Base-by-base conservation (phyloP, 2,888 invertebrate genomes). In the Acronicta alni region DNA sequence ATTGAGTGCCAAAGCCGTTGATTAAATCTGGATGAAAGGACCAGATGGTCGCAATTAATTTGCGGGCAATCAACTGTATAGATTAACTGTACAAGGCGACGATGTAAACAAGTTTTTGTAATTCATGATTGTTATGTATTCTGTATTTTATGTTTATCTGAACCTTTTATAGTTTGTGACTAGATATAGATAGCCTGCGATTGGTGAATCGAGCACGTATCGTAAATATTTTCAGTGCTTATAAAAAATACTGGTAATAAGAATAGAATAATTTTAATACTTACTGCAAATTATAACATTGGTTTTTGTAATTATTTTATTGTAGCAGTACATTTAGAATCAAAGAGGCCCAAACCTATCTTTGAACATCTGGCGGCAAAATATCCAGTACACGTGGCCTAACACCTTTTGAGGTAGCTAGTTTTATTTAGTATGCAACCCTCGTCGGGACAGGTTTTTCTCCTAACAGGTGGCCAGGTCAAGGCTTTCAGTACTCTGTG, bases 361-460 rank as follows among this genome's bases (percentile, higher is more conserved):
- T 32, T 18, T 32, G 44, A 5, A 20, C 35, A 6, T 38, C 44
- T 32, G 37, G 42, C 47, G 30, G 65, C 53, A 54, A 67, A 65
- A 47, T 49, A 66, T 71, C 30, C 39, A 46, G 48, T 42, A 47
- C 43, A 51, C 43, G 46, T 65, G 51, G 54, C 45, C n/a, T 35
- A 18, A 18, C 41, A 38, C 57, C 44, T 42, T 42, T 51, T 37
- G 37, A 59, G 51, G 59, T 44, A 48, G 47, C 3, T 18, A 51
- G 44, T 38, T 61, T 72, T n/a, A n/a, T n/a, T 71, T 52, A 55
- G 62, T 67, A 69, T 69, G 68, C 72, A 41, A 39, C 16, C 5
- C 37, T 18, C 49, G 49, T 51, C 30, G 43, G 38, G 20, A 16
- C 58, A 61, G 37, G 43, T 38, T 39, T 12, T 37, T 18, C 39